phyloP scores from a whole-genome alignment of 2,888 invertebrate genomes.

The Vesta saturnalis region DNA sequence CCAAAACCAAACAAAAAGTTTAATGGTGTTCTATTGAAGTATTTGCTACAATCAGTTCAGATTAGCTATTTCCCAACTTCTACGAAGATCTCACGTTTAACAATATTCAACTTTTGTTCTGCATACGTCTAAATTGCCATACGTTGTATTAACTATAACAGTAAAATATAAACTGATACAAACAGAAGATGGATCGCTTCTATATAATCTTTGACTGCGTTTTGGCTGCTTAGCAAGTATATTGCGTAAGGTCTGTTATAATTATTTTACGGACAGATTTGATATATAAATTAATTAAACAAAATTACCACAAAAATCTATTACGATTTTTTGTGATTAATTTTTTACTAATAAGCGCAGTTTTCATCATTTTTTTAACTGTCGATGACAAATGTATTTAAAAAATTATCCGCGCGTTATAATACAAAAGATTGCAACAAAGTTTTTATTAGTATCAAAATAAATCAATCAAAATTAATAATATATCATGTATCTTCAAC shows the following conservation, averaged over 20 bases:
- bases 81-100: conserved; percentile 61
- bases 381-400: conserved; percentile 28
- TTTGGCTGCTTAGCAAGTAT: conserved; percentile 57
- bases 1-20: conserved; percentile 24
- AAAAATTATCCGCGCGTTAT: conserved; percentile 43
- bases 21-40: conserved; percentile 49
- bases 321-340: background rate
- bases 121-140: conserved; percentile 52
- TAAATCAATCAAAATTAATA: conserved; percentile 58
- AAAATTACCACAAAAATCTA: conserved; percentile 1
- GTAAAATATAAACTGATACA: conserved; percentile 41
- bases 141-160: conserved; percentile 43
- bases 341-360: conserved; percentile 22
- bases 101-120: conserved; percentile 54
- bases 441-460: conserved; percentile 55
- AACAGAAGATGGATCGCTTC: conserved; percentile 45
- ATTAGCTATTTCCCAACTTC: conserved; percentile 59
- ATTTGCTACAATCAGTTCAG: conserved; percentile 52
- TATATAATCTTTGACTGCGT: conserved; percentile 52
- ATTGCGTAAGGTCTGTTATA: conserved; percentile 35
- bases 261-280: conserved; percentile 32
- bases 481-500: conserved; percentile 54
- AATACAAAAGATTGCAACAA: conserved; percentile 52
- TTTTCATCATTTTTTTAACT: conserved; percentile 33
- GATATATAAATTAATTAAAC: conserved; percentile 20